Conservation (phyloP, 2,888 invertebrate genomes). For the Buathra laborator region DNA sequence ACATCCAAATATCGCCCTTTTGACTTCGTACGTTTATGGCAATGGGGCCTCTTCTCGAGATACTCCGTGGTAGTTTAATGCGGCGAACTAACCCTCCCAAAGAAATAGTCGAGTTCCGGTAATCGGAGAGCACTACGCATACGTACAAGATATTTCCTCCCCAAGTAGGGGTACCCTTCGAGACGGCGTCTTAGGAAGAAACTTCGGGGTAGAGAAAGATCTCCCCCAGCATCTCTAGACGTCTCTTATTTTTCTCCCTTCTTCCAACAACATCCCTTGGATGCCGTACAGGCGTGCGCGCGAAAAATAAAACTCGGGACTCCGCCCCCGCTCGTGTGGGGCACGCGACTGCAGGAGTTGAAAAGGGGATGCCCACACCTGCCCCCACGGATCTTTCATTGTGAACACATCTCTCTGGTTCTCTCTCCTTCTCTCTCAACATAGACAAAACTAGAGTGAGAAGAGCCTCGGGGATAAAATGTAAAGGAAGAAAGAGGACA, state of each 20-base stretch:
- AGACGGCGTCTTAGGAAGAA: conserved; percentile 36
- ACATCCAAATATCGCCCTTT: conserved; percentile 46
- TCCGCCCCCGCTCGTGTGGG: conserved; percentile 85
- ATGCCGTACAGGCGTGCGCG: conserved; percentile 48
- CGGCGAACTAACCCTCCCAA: conserved; percentile 27
- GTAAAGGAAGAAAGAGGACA: not conserved
- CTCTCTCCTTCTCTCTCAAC: conserved; percentile 60
- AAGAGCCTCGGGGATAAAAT: not conserved
- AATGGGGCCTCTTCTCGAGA: conserved; percentile 1
- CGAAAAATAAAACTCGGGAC: conserved; percentile 70
- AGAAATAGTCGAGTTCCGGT: conserved; percentile 57
- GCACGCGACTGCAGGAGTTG: conserved; percentile 82
- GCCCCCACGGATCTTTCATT: conserved; percentile 80
- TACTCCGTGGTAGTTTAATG: not conserved
- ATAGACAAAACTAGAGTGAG: conserved; percentile 79
- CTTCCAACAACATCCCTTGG: conserved; percentile 42
- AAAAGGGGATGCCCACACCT: conserved; percentile 81
- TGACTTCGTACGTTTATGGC: conserved; percentile 46
- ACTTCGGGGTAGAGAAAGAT: conserved; percentile 31
- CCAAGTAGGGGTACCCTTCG: not conserved
- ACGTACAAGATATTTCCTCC: not conserved
- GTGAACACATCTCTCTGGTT: conserved; percentile 69
- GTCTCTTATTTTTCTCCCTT: conserved; percentile 28
- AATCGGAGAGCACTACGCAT: conserved; percentile 58
- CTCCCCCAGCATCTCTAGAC: conserved; percentile 48